Base-by-base conservation (phyloP, 2,888 invertebrate species). In the Lasioglossum oenotherae region DNA sequence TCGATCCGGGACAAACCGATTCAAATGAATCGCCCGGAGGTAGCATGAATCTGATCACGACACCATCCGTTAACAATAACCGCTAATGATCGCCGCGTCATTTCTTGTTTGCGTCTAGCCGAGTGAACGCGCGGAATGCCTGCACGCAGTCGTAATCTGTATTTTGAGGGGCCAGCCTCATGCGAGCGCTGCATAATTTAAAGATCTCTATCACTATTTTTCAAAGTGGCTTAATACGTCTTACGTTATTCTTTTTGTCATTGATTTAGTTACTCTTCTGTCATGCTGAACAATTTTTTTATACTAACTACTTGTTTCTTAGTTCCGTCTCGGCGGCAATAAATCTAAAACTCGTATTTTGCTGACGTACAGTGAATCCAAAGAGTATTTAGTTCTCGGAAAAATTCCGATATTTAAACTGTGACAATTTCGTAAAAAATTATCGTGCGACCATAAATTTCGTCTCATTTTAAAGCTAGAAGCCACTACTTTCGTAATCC, bases 121-220 rank as follows among this genome's bases (percentile, higher is more conserved):
- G 46, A 44, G 82, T 64, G 78, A 82, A 71, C 16, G 76, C 35
- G 53, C 4, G 71, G 67, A 74, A 86, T 87, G 71, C 27, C 60
- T 49, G 71, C 67, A 6, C 35, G 71, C 8, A 77, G 77, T 38
- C 83, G 86, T 83, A 83, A 87, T 80, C 74, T 79, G 81, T 86
- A 87, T 86, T 81, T 83, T 80, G 23, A 57, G n/a, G n/a, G 12
- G 57, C 23, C 57, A n/a, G 57, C 1, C n/a, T 57, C n/a, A n/a
- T 57, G n/a, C 57, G 57, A 57, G n/a, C 57, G 57, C 23, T 53
- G 23, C 57, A 57, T 57, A 57, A 57, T 57, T 57, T n/a, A 10
- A n/a, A 1, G 10, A 57, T 57, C n/a, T 57, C 23, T 8, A 10
- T 4, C 4, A n/a, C 1, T 57, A 12, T 12, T n/a, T 57, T 57